phyloP scores from a whole-genome alignment of 2,113 vertebrate species.

The Struthidea cinerea region DNA sequence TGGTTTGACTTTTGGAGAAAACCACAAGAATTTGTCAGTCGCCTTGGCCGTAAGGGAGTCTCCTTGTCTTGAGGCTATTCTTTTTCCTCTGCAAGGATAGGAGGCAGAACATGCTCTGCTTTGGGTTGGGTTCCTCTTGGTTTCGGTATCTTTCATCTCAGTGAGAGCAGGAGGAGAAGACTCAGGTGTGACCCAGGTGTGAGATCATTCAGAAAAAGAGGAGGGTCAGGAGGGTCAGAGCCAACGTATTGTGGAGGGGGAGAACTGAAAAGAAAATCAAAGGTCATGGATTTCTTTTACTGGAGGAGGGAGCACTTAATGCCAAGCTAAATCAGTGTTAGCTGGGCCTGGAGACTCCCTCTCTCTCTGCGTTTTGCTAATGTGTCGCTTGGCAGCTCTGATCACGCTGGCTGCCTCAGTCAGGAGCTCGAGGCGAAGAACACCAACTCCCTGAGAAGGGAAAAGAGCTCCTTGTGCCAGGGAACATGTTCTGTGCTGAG shows the following conservation, averaged over 20 bases:
- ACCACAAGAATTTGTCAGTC: constrained; percentile 83
- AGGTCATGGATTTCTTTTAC: background rate
- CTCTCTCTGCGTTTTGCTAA: constrained; percentile 52
- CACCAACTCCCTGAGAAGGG: constrained; percentile 65
- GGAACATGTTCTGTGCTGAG: constrained; percentile 59
- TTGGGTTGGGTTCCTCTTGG: background rate
- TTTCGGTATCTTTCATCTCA: background rate
- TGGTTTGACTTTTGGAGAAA: constrained; percentile 83
- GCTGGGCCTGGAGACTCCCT: constrained; percentile 52
- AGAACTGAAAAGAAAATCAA: background rate
- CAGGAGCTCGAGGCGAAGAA: constrained; percentile 58
- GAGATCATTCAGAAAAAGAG: background rate
- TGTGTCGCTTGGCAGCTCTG: constrained; percentile 68
- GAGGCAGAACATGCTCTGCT: constrained; percentile 45
- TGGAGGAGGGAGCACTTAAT: background rate
- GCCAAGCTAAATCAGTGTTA: constrained; percentile 63
- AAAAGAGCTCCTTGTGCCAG: constrained; percentile 67
- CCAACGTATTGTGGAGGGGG: background rate
- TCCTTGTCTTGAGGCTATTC: constrained; percentile 67
- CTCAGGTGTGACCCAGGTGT: background rate
- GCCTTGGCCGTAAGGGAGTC: constrained; percentile 69
- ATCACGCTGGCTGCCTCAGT: constrained; percentile 47
- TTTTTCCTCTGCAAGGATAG: constrained; percentile 64
- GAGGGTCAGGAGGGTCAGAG: background rate
- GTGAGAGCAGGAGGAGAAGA: background rate